phyloP scores from a whole-genome alignment of 1,140 invertebrate species.

The Caerostris extrusa region DNA sequence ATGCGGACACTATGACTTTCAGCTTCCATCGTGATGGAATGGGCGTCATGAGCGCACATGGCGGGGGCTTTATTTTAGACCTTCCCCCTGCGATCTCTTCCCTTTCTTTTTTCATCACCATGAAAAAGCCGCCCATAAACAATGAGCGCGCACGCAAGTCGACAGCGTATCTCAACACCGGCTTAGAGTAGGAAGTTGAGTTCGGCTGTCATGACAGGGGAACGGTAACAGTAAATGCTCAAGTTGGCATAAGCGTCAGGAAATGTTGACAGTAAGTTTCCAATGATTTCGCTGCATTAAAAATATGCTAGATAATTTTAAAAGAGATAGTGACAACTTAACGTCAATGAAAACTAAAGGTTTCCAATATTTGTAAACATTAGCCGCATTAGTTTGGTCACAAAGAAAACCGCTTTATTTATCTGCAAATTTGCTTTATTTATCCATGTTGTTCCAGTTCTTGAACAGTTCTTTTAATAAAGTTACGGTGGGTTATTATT shows the following conservation, averaged over 20 bases:
- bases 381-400: too few relatives aligned
- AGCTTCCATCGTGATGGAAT: neutral
- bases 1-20: neutral
- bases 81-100: neutral
- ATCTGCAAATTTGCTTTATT: too few relatives aligned
- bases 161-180: neutral
- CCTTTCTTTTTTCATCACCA: neutral
- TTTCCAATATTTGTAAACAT: too few relatives aligned
- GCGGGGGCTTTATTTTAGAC: constrained; percentile 1
- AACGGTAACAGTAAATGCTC: neutral
- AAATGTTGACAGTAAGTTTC: too few relatives aligned
- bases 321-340: too few relatives aligned
- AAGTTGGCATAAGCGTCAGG: neutral
- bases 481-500: too few relatives aligned
- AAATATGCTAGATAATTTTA: too few relatives aligned
- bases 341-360: too few relatives aligned
- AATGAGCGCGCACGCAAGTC: neutral
- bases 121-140: neutral
- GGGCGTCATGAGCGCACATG: constrained; percentile 17
- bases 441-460: too few relatives aligned
- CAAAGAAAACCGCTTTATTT: too few relatives aligned
- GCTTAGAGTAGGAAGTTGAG: neutral
- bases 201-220: neutral
- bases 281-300: too few relatives aligned
- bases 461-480: too few relatives aligned